These are phyloP conservation scores for Scomber japonicus DNA, from an alignment of 2,113 vertebrate species.

Conservation along the genomic window DNA sequence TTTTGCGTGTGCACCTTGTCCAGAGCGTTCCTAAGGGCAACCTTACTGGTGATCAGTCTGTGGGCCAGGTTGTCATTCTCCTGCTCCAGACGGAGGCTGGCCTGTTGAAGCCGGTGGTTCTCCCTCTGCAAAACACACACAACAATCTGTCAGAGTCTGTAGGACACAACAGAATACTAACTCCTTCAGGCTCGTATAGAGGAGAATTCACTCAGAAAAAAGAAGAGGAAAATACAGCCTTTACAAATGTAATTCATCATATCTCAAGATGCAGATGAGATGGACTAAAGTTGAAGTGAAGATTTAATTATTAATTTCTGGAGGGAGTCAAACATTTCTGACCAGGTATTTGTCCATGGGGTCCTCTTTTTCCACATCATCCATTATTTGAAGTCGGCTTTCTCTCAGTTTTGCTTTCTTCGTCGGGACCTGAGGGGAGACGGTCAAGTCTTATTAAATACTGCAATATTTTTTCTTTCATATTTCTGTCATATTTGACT, in stretches of 20 bases:
- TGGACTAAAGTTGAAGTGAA: too few relatives aligned
- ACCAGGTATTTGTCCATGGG: slow-evolving; percentile 93
- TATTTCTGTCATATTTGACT: slow-evolving; percentile 37
- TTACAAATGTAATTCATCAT: not conserved
- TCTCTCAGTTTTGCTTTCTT: slow-evolving; percentile 92
- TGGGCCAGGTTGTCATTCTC: slow-evolving; percentile 96
- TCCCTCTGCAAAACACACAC: slow-evolving; percentile 87
- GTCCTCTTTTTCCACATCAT: slow-evolving; percentile 80
- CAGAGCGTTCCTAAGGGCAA: slow-evolving; percentile 91
- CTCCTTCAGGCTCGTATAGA: not conserved
- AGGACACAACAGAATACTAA: not conserved
- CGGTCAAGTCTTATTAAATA: slow-evolving; percentile 18
- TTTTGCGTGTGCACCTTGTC: slow-evolving; percentile 87
- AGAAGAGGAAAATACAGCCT: not conserved
- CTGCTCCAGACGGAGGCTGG: slow-evolving; percentile 95
- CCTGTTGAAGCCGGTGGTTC: slow-evolving; percentile 91
- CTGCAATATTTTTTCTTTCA: not conserved
- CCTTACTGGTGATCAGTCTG: slow-evolving; percentile 94
- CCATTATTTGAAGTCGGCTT: slow-evolving; percentile 87
- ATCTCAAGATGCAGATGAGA: too few relatives aligned
- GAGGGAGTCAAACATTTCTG: slow-evolving; percentile 30
- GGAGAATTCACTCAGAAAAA: not conserved
- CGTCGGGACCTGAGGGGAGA: slow-evolving; percentile 86
- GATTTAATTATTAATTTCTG: not conserved
- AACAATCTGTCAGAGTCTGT: slow-evolving; percentile 35